Evolutionary conservation across 2,888 invertebrate genomes (phyloP).

Genomic region (Trachelus stipa): DNA sequence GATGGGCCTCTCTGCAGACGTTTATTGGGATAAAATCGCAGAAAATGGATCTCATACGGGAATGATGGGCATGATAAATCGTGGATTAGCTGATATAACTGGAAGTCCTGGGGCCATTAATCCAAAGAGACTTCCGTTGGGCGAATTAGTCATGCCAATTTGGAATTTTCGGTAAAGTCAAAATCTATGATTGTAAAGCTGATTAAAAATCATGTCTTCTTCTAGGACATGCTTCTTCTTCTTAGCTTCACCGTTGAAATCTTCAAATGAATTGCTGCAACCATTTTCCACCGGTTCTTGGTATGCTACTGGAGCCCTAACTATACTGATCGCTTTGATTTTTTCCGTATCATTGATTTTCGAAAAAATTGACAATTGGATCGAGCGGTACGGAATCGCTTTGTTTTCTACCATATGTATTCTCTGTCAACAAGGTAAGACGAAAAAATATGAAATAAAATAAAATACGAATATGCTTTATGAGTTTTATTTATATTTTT

Average conservation of each 20-base stretch:
- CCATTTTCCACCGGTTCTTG: constrained; percentile 17
- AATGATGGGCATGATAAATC: constrained; percentile 33
- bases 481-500: background rate
- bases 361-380: constrained; percentile 3
- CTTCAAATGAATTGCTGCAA: constrained; percentile 13
- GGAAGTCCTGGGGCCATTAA: constrained; percentile 41
- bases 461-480: background rate
- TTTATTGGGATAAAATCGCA: constrained; percentile 35
- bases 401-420: constrained; percentile 1
- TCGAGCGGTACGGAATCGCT: constrained; percentile 7
- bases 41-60: constrained; percentile 14
- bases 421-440: constrained; percentile 21
- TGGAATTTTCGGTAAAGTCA: constrained; percentile 15
- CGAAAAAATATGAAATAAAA: background rate
- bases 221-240: constrained; percentile 25
- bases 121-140: constrained; percentile 33
- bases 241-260: constrained; percentile 8
- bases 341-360: constrained; percentile 4
- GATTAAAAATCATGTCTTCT: background rate
- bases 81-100: constrained; percentile 39
- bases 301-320: constrained; percentile 2
- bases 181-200: background rate
- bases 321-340: constrained; percentile 9
- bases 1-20: constrained; percentile 38
- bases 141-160: constrained; percentile 28